These are phyloP conservation scores for Parnassius smintheus DNA, from an alignment of 2,888 invertebrate species.

Conservation along the genomic window DNA sequence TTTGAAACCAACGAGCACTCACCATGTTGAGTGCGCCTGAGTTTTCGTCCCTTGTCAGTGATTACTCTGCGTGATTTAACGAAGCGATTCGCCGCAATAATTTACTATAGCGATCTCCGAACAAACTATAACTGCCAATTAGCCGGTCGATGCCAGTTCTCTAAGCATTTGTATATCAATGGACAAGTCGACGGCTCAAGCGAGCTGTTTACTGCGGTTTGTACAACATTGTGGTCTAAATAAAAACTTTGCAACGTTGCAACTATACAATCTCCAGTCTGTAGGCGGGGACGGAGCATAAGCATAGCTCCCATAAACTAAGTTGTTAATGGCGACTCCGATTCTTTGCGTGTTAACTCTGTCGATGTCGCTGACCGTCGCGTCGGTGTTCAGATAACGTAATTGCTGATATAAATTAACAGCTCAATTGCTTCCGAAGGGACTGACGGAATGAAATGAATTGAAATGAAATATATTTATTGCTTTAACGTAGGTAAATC, in stretches of 20 bases:
- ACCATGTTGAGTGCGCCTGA: slow-evolving; percentile 26
- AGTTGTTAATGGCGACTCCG: slow-evolving; percentile 42
- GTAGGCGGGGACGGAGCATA: slow-evolving; percentile 30
- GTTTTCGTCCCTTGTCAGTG: slow-evolving; percentile 47
- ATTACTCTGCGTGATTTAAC: slow-evolving; percentile 67
- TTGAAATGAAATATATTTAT: no score
- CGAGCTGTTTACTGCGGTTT: slow-evolving; percentile 9
- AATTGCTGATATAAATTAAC: slow-evolving; percentile 36
- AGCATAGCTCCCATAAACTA: slow-evolving; percentile 46
- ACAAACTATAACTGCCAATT: slow-evolving; percentile 70
- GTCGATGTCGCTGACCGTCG: slow-evolving; percentile 38
- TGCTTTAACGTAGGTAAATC: no score
- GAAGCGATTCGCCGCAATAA: slow-evolving; percentile 52
- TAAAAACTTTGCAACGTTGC: slow-evolving; percentile 25
- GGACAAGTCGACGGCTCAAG: slow-evolving; percentile 32
- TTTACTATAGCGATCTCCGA: slow-evolving; percentile 57
- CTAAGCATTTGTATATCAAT: slow-evolving; percentile 30
- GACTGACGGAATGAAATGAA: not conserved
- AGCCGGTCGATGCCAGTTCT: slow-evolving; percentile 47
- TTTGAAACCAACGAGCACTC: slow-evolving; percentile 37
- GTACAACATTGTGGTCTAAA: slow-evolving; percentile 18
- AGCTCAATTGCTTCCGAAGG: slow-evolving; percentile 30
- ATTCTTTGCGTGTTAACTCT: slow-evolving; percentile 36
- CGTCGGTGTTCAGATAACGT: slow-evolving; percentile 40
- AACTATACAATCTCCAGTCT: not conserved